Conservation (phyloP, 2,888 invertebrate genomes). For the Acleris holmiana region DNA sequence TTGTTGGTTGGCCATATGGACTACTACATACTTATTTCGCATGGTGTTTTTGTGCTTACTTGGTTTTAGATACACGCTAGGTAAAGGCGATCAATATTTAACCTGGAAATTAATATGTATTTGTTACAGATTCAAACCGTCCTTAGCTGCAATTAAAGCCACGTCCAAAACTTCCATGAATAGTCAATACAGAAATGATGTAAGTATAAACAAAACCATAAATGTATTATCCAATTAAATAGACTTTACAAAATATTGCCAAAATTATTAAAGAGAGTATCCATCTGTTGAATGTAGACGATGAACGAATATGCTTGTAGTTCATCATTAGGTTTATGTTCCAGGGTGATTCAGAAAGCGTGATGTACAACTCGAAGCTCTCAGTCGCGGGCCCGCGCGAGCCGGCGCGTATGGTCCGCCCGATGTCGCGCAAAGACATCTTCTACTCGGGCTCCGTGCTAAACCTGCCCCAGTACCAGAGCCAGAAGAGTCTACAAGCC, state of each 20-base stretch:
- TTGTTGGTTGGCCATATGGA: no score
- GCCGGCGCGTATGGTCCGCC: conserved; percentile 89
- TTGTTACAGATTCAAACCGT: conserved; percentile 88
- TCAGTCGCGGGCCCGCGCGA: conserved; percentile 79
- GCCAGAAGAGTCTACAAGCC: conserved; percentile 94
- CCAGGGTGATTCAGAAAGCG: conserved; percentile 87
- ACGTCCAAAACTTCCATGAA: conserved; percentile 90
- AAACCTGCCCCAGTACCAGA: conserved; percentile 96
- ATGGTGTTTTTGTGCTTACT: no score
- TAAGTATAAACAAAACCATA: conserved; percentile 75
- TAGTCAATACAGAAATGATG: conserved; percentile 87
- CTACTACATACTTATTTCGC: no score
- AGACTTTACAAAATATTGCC: no score
- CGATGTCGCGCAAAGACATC: conserved; percentile 97
- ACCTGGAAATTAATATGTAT: no score
- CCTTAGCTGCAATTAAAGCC: conserved; percentile 91
- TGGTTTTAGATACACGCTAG: no score
- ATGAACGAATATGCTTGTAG: background rate
- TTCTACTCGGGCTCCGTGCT: conserved; percentile 98
- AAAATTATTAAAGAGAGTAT: background rate
- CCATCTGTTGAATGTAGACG: background rate
- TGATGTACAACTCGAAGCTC: conserved; percentile 87
- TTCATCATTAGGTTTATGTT: conserved; percentile 9
- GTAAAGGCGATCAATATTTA: no score
- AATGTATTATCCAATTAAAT: no score